phyloP scores from a whole-genome alignment of 2,797 vertebrate species.

The Tragopan temminckii region DNA sequence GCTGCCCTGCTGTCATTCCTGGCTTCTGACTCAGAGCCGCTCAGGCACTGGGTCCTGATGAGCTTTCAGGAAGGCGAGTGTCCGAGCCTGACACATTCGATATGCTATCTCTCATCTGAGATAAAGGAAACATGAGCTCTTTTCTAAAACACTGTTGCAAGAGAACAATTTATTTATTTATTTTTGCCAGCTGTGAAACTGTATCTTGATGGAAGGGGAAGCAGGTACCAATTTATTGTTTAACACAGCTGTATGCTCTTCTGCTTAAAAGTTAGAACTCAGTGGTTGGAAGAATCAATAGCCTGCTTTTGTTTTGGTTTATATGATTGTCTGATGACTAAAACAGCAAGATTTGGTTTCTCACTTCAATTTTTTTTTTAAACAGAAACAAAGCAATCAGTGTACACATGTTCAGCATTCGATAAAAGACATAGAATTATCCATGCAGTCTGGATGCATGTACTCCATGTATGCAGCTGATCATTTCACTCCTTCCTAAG shows the following conservation, averaged over 20 bases:
- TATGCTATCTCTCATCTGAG: constrained; percentile 21
- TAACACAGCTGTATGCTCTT: background rate
- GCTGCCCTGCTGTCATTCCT: constrained; percentile 29
- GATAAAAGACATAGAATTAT: background rate
- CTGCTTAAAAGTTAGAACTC: background rate
- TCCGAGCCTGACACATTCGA: constrained; percentile 3
- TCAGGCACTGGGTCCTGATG: constrained; percentile 16
- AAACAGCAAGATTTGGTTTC: background rate
- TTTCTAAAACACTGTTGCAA: background rate
- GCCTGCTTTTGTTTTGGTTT: background rate
- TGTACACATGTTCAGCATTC: rapidly evolving
- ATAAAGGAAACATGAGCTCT: background rate
- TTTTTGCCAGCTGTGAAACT: background rate
- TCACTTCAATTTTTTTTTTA: background rate
- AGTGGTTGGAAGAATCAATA: background rate
- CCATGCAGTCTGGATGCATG: background rate
- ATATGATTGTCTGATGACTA: background rate
- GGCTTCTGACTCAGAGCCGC: background rate
- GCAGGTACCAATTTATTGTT: background rate
- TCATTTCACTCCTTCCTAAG: background rate
- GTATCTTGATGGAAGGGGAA: background rate
- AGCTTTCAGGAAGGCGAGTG: background rate
- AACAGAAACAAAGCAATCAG: background rate
- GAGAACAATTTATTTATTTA: background rate
- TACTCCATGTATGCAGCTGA: background rate